These are phyloP conservation scores for Chaetura pelagica DNA, from an alignment of 2,113 vertebrate genomes.

Conservation along the genomic window DNA sequence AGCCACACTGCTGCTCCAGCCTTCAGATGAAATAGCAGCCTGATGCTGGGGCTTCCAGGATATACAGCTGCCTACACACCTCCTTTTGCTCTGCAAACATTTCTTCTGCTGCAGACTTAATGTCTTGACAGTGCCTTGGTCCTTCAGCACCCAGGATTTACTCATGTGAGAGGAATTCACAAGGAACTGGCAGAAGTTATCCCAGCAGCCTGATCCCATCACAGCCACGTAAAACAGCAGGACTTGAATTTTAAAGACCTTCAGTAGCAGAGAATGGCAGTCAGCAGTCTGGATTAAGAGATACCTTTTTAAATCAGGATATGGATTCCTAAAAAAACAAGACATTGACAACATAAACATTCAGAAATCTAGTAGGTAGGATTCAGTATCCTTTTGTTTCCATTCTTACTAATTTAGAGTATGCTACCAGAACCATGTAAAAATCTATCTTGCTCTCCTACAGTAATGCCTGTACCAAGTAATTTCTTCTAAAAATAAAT, in stretches of 20 bases:
- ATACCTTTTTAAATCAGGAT: not conserved
- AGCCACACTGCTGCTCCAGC: not conserved
- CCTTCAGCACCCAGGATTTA: not conserved
- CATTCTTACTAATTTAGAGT: not conserved
- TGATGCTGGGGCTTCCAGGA: not conserved
- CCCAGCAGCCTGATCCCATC: not conserved
- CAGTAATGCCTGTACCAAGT: not conserved
- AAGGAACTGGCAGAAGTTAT: rapidly evolving
- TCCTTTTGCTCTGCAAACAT: not conserved
- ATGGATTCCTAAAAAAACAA: not conserved
- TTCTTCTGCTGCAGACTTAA: not conserved
- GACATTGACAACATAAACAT: not conserved
- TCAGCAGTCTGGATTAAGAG: not conserved
- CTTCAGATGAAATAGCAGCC: not conserved
- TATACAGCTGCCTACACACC: not conserved
- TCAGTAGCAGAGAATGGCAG: not conserved
- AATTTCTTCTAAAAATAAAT: not conserved
- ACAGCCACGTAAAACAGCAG: not conserved
- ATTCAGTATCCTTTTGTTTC: not conserved
- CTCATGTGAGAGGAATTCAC: not conserved
- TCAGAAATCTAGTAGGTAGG: not conserved
- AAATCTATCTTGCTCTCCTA: not conserved
- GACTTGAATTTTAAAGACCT: not conserved
- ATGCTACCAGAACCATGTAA: not conserved
- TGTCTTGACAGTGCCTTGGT: rapidly evolving